These are phyloP conservation scores for Panorpa germanica DNA, from an alignment of 2,888 invertebrate genomes.

Conservation along the genomic window DNA sequence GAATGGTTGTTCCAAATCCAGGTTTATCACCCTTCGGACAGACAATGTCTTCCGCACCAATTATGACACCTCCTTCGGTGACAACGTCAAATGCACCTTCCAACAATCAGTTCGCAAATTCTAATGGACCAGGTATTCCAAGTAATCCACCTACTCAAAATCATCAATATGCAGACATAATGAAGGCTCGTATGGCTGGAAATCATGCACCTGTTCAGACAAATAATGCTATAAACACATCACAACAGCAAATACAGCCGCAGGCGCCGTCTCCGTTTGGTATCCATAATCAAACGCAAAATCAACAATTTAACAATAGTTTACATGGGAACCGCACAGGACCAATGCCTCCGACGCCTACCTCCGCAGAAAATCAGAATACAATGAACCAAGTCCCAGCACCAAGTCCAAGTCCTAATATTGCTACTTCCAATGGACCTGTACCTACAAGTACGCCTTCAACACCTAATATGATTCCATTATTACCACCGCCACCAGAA, in stretches of 20 bases:
- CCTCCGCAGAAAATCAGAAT: slow-evolving; percentile 19
- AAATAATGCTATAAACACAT: slow-evolving; percentile 15
- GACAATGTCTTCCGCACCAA: slow-evolving; percentile 36
- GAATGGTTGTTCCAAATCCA: slow-evolving; percentile 35
- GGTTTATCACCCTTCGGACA: slow-evolving; percentile 57
- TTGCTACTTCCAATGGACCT: slow-evolving; percentile 22
- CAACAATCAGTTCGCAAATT: slow-evolving; percentile 30
- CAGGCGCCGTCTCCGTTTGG: slow-evolving; percentile 38
- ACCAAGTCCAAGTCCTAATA: slow-evolving; percentile 24
- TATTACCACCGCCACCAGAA: slow-evolving; percentile 13
- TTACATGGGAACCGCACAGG: slow-evolving; percentile 14
- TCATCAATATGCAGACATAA: slow-evolving; percentile 35
- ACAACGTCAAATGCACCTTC: slow-evolving; percentile 22
- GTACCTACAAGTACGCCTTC: slow-evolving; percentile 33
- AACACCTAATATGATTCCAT: slow-evolving; percentile 36
- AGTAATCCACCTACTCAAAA: slow-evolving; percentile 29
- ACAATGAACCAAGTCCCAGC: slow-evolving; percentile 30
- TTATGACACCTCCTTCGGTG: slow-evolving; percentile 28
- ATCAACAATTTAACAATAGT: slow-evolving; percentile 23
- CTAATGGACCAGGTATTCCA: slow-evolving; percentile 34
- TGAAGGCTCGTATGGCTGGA: slow-evolving; percentile 33
- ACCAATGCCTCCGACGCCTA: slow-evolving; percentile 30
- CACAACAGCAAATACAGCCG: slow-evolving; percentile 18
- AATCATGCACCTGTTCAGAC: slow-evolving; percentile 18
- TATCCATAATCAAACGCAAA: slow-evolving; percentile 22